A percentile compares a stretch with the other conserved stretches of the same genome.
Conservation (phyloP, 2,888 invertebrate genomes). For the Epirrhoe alternata region DNA sequence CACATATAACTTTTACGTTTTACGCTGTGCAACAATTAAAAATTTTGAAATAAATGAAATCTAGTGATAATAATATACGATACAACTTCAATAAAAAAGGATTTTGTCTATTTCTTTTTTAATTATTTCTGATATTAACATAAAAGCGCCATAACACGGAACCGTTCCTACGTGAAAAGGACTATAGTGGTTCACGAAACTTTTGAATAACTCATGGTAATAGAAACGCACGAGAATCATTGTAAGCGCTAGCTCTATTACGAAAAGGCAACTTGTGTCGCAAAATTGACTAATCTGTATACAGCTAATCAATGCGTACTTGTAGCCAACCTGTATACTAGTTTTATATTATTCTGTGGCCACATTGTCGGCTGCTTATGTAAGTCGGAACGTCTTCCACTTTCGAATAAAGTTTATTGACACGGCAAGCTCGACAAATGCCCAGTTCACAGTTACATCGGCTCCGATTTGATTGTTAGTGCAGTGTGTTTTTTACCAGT, state of each 20-base stretch:
- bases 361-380: constrained; percentile 83
- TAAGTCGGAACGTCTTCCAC: constrained; percentile 84
- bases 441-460: constrained; percentile 80
- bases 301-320: constrained; percentile 13
- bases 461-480: constrained; percentile 74
- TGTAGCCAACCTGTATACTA: constrained; percentile 7
- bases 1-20: no score
- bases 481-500: constrained; percentile 35
- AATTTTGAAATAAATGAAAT: no score
- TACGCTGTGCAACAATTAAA: no score
- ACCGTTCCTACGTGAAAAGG: no score
- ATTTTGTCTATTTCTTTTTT: no score
- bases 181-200: no score
- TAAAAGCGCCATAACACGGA: no score
- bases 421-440: constrained; percentile 83
- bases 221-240: not conserved
- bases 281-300: constrained; percentile 1
- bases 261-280: not conserved
- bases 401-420: constrained; percentile 86
- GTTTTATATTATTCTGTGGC: constrained; percentile 38
- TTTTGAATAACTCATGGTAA: not conserved
- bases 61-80: no score
- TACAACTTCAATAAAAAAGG: no score
- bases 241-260: not conserved
- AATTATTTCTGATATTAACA: no score